phyloP scores from a whole-genome alignment of 2,888 invertebrate genomes.

The Acanthacorydalis orientalis region DNA sequence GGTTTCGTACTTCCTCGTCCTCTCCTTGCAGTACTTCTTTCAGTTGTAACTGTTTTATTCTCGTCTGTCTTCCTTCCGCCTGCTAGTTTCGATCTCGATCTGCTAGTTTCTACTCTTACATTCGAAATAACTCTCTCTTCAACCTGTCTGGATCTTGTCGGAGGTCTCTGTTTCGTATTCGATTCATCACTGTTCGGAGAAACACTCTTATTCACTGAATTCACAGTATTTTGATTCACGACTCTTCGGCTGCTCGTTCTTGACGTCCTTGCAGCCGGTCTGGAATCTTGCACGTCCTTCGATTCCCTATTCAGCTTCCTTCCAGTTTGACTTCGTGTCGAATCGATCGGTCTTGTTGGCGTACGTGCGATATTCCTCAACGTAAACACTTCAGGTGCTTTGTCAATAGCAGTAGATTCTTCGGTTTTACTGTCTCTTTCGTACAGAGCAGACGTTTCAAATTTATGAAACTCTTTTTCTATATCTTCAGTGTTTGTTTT shows the following conservation, averaged over 20 bases:
- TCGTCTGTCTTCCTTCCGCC: slow-evolving; percentile 11
- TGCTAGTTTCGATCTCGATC: not conserved
- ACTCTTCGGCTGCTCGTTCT: not conserved
- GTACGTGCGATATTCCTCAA: slow-evolving; percentile 16
- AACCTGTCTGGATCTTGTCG: not conserved
- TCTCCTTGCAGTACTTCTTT: slow-evolving; percentile 1
- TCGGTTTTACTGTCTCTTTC: slow-evolving; percentile 14
- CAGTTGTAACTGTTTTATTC: slow-evolving; percentile 1
- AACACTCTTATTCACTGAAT: not conserved
- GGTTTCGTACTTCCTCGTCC: slow-evolving; percentile 1
- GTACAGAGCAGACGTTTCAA: no score
- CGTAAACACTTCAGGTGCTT: slow-evolving; percentile 18
- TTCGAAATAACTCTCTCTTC: not conserved
- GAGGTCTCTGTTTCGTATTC: not conserved
- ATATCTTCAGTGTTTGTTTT: not conserved
- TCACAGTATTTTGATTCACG: no score
- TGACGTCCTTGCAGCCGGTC: not conserved
- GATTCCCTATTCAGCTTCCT: not conserved
- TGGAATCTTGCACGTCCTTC: not conserved
- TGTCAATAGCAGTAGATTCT: slow-evolving; percentile 8
- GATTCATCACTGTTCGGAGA: not conserved
- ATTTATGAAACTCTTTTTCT: not conserved
- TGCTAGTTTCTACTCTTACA: not conserved
- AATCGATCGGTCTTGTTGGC: not conserved
- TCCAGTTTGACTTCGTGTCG: not conserved